Evolutionary conservation across 2,888 invertebrate species (phyloP).

Genomic region (Drosophila antonietae): DNA sequence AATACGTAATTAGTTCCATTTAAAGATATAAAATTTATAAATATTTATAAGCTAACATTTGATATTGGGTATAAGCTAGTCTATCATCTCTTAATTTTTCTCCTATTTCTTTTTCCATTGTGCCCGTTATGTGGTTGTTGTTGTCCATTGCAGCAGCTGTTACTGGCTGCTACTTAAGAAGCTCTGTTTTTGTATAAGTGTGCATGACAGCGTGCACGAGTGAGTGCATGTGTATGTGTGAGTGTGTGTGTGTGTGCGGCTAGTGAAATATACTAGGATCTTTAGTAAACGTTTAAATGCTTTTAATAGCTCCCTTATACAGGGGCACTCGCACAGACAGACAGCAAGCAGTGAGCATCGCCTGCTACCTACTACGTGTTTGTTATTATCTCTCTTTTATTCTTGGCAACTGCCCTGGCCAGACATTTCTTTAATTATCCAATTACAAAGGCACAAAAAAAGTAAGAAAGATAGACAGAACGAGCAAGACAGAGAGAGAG

Average conservation of each 20-base stretch:
- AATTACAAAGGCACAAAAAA: slow-evolving; percentile 71
- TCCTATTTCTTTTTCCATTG: slow-evolving; percentile 3
- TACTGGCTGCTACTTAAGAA: slow-evolving; percentile 62
- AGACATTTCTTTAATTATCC: slow-evolving; percentile 79
- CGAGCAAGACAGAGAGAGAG: neutral
- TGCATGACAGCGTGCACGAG: slow-evolving; percentile 8
- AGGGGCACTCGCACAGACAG: slow-evolving; percentile 14
- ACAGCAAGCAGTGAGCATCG: slow-evolving; percentile 17
- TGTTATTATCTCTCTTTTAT: slow-evolving; percentile 52
- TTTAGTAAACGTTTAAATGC: slow-evolving; percentile 77
- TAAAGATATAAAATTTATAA: neutral
- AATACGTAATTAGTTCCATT: neutral
- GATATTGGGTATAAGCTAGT: neutral
- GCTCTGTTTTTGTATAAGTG: slow-evolving; percentile 22
- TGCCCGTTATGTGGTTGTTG: slow-evolving; percentile 25
- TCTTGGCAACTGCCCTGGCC: slow-evolving; percentile 46
- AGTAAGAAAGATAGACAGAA: slow-evolving; percentile 10
- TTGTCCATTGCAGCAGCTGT: slow-evolving; percentile 58
- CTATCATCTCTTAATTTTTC: slow-evolving; percentile 1
- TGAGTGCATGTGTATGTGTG: slow-evolving; percentile 9
- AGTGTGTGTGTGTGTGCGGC: slow-evolving; percentile 11
- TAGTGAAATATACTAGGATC: slow-evolving; percentile 68
- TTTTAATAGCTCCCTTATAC: slow-evolving; percentile 65
- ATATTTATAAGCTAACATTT: neutral
- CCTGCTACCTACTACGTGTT: slow-evolving; percentile 46